Base-by-base conservation (phyloP, 2,797 vertebrate species). In the Borostomias antarcticus region DNA sequence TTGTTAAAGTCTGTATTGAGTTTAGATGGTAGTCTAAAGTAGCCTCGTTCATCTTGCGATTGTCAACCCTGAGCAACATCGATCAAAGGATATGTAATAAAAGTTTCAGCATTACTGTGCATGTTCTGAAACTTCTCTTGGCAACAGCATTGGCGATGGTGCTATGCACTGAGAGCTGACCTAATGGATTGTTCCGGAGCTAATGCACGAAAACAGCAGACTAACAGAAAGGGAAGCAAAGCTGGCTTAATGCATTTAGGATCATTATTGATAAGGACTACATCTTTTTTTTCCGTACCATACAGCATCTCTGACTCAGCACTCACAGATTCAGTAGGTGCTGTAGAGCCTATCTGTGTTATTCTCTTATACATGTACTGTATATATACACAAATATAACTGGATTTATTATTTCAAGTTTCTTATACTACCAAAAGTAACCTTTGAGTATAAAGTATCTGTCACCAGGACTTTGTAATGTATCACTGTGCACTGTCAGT, bases 251-350 rank as follows among this genome's bases (percentile, higher is more conserved):
- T 51, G n/a, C 28, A 30, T 7, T 29, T 4, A 37, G 29, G 11
- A 58, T n/a, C 52, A 59, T 23, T 25, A 43, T 43, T 26, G 37
- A 59, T 23, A 35, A 32, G 4, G 19, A 19, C 28, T 50, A 6
- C 23, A 62, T 62, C 29, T 15, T 4, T 13, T 23, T 32, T 33
- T 0, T n/a, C n/a, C n/a, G n/a, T 19, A 8, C 19, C n/a, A 25
- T 19, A 62, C 29, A 50, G 60, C 60, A 32, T 21, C 60, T 50
- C 32, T 32, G 15, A 62, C 28, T 62, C 33, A 25, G 35, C n/a
- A 26, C 35, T 58, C 17, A 8, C 57, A 40, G 11, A 6, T 58
- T 33, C 40, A 45, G 40, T 45, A 45, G 32, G 29, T 21, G 28
- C 54, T 35, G 30, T 30, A 10, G 54, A 35, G 29, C 30, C 29